phyloP scores from a whole-genome alignment of 92 coral and sea anemone species.

The Anthopleura xanthogrammica region DNA sequence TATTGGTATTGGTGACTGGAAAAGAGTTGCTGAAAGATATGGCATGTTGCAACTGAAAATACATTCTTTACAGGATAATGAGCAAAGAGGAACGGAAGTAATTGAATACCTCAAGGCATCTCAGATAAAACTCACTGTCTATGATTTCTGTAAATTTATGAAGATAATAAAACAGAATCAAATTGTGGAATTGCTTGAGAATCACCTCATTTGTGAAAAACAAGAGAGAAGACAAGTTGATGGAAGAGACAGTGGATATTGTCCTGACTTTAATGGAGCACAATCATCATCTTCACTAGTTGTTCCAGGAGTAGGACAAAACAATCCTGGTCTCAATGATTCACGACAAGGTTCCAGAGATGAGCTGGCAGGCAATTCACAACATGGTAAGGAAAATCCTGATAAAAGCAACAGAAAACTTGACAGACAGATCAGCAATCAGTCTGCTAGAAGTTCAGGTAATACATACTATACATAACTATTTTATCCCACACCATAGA shows the following conservation, averaged over 20 bases:
- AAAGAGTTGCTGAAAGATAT: slow-evolving; percentile 14
- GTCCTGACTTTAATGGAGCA: neutral
- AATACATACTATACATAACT: neutral
- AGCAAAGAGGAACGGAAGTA: neutral
- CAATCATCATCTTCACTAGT: neutral
- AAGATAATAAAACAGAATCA: slow-evolving; percentile 18
- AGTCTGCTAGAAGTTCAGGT: neutral
- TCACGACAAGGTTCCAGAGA: neutral
- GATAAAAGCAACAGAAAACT: neutral
- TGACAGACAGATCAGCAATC: neutral
- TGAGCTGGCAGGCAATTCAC: neutral
- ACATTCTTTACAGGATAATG: neutral
- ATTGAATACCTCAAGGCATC: neutral
- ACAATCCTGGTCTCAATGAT: neutral
- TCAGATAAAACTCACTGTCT: slow-evolving; percentile 17
- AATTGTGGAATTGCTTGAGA: slow-evolving; percentile 12
- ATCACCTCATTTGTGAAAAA: neutral
- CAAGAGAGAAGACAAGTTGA: neutral
- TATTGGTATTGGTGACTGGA: slow-evolving; percentile 24
- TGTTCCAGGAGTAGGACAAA: neutral
- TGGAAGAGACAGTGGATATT: neutral
- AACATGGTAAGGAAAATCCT: neutral
- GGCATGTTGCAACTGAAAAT: neutral
- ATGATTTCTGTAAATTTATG: slow-evolving; percentile 28
- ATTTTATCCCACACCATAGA: too few relatives aligned